phyloP scores from a whole-genome alignment of 2,888 invertebrate species.

The Drosophila birchii region DNA sequence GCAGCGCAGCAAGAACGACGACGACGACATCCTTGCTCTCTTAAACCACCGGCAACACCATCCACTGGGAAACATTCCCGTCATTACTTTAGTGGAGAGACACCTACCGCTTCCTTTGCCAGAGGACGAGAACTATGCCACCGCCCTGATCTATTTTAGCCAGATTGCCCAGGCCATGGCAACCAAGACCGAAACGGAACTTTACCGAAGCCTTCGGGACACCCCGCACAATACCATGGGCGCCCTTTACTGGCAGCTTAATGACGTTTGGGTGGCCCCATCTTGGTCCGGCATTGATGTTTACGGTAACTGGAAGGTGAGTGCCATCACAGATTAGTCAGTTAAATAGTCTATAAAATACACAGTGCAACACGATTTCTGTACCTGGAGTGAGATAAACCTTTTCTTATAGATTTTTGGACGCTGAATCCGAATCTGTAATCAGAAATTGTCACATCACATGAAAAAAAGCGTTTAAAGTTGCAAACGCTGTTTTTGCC shows the following conservation, averaged over 20 bases:
- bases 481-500: no score
- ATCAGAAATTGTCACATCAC: no score
- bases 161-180: slow-evolving; percentile 96
- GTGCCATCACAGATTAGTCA: slow-evolving; percentile 16
- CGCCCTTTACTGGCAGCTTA: slow-evolving; percentile 98
- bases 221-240: slow-evolving; percentile 91
- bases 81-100: slow-evolving; percentile 87
- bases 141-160: slow-evolving; percentile 91
- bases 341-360: not conserved
- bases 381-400: no score
- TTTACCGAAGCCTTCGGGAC: slow-evolving; percentile 87
- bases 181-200: slow-evolving; percentile 93
- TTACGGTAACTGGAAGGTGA: slow-evolving; percentile 84
- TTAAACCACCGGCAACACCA: slow-evolving; percentile 94
- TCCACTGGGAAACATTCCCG: slow-evolving; percentile 88
- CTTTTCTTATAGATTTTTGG: no score
- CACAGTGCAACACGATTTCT: no score
- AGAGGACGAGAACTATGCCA: slow-evolving; percentile 86
- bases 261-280: slow-evolving; percentile 98
- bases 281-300: slow-evolving; percentile 96
- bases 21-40: slow-evolving; percentile 87
- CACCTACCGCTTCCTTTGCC: slow-evolving; percentile 88
- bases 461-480: no score
- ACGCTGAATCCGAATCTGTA: no score
- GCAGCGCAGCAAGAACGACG: slow-evolving; percentile 86